Base-by-base conservation (phyloP, 2,888 invertebrate genomes). In the Hyposoter didymator region DNA sequence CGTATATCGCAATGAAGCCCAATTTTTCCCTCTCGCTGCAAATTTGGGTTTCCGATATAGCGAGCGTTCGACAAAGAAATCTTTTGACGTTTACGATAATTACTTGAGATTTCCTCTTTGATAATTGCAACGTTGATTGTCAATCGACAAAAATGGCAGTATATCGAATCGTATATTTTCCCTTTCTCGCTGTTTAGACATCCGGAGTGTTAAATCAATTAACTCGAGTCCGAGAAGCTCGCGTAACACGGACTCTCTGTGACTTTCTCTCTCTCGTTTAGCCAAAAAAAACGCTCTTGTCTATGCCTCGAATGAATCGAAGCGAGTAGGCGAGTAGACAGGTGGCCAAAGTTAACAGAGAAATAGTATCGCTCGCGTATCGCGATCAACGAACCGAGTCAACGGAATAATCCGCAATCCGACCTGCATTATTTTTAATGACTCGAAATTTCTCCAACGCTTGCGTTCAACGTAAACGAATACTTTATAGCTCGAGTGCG, bases 201-300 rank as follows among this genome's bases (percentile, higher is more conserved):
- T 59, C 22, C 72, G 62, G 52, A 62, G 47, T 67, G 84, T 78
- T 81, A 84, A 84, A 74, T 73, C 84, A 78, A 84, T 84, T 84
- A 62, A 78, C 75, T 67, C 64, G 67, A 82, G 67, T 62, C 81
- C 32, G 55, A 78, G 45, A 74, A 78, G 74, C 74, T 70, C 69
- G 72, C 69, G 72, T 73, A 72, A 81, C 49, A 45, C 76, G 47
- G 47, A 17, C 73, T 78, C 74, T 62, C 75, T 43, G 39, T 10
- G 35, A n/a, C 67, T 67, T 67, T 78, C 66, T 67, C 52, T 66
- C 76, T 28, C 6, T 59, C 19, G 10, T 47, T 59, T 55, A 7
- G 45, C 17, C 19, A 47, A 19, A 47, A 17, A 64, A 47, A 14
- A 47, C 17, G 59, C 8, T 55, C 74, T 49, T 22, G 22, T 28